phyloP scores from a whole-genome alignment of 1,140 invertebrate genomes.

The Mylabris phalerata region DNA sequence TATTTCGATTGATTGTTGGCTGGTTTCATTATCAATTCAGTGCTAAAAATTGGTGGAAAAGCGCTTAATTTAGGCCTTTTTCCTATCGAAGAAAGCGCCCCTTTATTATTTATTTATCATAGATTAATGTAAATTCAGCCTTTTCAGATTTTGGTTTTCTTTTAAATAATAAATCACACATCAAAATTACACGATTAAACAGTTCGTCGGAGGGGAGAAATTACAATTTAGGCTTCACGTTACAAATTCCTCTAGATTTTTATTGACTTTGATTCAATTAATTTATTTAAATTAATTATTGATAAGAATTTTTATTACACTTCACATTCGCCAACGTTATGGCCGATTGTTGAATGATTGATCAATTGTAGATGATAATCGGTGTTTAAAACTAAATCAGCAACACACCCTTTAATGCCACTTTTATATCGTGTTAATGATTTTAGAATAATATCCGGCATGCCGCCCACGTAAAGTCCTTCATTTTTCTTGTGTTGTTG shows the following conservation, averaged over 20 bases:
- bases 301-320: slow-evolving; percentile 27
- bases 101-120: too few relatives aligned
- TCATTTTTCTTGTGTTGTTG: slow-evolving; percentile 13
- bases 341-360: slow-evolving; percentile 30
- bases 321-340: slow-evolving; percentile 40
- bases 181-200: too few relatives aligned
- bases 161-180: too few relatives aligned
- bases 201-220: too few relatives aligned
- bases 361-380: slow-evolving; percentile 52
- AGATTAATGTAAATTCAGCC: too few relatives aligned
- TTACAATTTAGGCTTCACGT: too few relatives aligned
- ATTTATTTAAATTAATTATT: background rate
- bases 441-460: slow-evolving; percentile 59
- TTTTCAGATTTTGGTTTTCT: too few relatives aligned
- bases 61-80: slow-evolving; percentile 4
- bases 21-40: too few relatives aligned
- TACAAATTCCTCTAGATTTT: too few relatives aligned
- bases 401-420: slow-evolving; percentile 73
- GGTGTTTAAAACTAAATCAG: slow-evolving; percentile 69
- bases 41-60: too few relatives aligned
- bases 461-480: slow-evolving; percentile 81
- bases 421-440: slow-evolving; percentile 55
- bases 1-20: too few relatives aligned
- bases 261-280: too few relatives aligned
- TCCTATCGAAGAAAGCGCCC: background rate